Conservation (phyloP, 2,888 invertebrate genomes). For the Salticus scenicus region DNA sequence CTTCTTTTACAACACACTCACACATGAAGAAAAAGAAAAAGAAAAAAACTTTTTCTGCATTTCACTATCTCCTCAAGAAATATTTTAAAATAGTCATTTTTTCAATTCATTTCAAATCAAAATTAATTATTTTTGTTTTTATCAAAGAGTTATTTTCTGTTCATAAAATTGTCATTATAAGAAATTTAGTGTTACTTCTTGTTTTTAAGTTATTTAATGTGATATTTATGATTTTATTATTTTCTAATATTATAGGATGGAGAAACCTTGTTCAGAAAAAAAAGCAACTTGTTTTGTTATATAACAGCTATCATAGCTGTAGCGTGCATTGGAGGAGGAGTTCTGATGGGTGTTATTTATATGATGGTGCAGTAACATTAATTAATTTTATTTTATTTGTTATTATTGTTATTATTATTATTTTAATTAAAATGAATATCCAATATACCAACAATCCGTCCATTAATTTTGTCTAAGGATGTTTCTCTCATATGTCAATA, state of each 20-base stretch:
- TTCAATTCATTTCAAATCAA: too few relatives aligned
- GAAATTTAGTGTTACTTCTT: too few relatives aligned
- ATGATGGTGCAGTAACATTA: conserved; percentile 57
- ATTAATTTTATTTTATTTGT: neutral
- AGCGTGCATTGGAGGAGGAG: conserved; percentile 66
- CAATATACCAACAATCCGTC: conserved; percentile 33
- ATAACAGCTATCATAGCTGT: conserved; percentile 58
- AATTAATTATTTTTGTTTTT: too few relatives aligned
- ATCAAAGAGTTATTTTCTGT: too few relatives aligned
- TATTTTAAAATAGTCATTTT: too few relatives aligned
- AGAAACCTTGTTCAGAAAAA: conserved; percentile 54
- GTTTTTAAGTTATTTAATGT: too few relatives aligned
- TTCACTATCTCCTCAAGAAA: too few relatives aligned
- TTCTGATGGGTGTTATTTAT: conserved; percentile 68
- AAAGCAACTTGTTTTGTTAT: conserved; percentile 58
- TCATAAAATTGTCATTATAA: too few relatives aligned
- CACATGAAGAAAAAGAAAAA: too few relatives aligned
- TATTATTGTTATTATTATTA: neutral
- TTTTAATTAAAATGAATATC: neutral
- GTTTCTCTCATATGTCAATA: neutral
- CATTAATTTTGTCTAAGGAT: conserved; percentile 21
- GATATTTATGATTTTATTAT: too few relatives aligned
- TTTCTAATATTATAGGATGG: conserved; percentile 55
- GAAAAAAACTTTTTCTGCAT: too few relatives aligned
- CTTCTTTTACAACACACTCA: too few relatives aligned